Evolutionary conservation across 2,797 vertebrate species (phyloP), one percentile per base, ranked within the genome.

Genomic region (Oryzias dopingdopingensis): DNA sequence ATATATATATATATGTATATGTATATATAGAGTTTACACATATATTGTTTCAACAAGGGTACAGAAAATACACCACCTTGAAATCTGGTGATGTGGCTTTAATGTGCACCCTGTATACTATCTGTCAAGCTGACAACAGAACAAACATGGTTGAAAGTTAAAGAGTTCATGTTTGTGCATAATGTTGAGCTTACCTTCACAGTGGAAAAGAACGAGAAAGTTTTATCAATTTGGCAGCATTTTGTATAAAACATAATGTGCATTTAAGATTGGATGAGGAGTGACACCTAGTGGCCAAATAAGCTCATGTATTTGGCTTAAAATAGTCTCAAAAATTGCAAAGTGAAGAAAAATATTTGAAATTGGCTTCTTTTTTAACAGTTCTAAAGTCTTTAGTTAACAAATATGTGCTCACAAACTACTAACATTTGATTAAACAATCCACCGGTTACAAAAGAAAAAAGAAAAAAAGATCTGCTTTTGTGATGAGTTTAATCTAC

Each of bases 31-130:
- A 2, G 32, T 37, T 37, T 37, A 37, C 3, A 37, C 7, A 32
- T 10, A 37, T 37, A 37, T 12, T 37, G 53, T 66, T 70, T 65
- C 48, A 43, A 67, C 40, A 57, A 10, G 32, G 49, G 50, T 71
- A 50, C 52, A 51, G 62, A 65, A 56, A 67, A 49, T 62, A 49
- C 69, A 49, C 55, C 65, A 49, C 60, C 42, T 6, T 58, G 44
- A 45, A 72, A 70, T 75, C 54, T 70, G 74, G 74, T 78, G 41
- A 62, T 49, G 49, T 48, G 18, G 20, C 16, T 24, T 49, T 43
- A 23, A 42, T 55, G 45, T 64, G 53, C 61, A 37, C 69, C 48
- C 67, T 71, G 76, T 86, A 75, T 63, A 83, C 80, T 70, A 81
- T 62, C 65, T 43, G 64, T 59, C 53, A 42, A 43, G 53, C 40